Conservation (phyloP, 2,888 invertebrate species). For the Lingula anatina region DNA sequence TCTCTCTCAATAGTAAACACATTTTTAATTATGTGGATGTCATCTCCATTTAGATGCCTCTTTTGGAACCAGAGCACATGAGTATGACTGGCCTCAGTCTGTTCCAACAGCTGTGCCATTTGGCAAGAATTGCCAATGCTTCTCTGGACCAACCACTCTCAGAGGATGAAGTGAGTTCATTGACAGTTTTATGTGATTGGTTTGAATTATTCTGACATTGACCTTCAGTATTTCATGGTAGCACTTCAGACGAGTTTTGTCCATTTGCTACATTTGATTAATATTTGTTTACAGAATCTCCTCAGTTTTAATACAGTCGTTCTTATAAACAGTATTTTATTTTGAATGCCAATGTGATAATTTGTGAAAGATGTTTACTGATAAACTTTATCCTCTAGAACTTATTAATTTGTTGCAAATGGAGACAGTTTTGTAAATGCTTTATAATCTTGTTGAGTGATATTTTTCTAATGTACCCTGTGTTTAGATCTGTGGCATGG, state of each 20-base stretch:
- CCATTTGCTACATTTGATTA: no score
- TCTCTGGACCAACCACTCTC: conserved; percentile 58
- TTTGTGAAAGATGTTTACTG: background rate
- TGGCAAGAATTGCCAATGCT: conserved; percentile 72
- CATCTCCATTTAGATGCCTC: conserved; percentile 71
- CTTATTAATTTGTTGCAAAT: background rate
- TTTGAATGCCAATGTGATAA: background rate
- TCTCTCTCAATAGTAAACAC: no score
- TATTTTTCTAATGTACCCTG: no score
- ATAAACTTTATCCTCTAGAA: background rate
- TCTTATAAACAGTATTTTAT: background rate
- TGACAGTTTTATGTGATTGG: no score
- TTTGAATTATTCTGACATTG: no score
- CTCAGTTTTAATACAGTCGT: background rate
- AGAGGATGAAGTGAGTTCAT: conserved; percentile 54
- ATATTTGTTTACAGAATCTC: no score
- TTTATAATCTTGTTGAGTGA: conserved; percentile 50
- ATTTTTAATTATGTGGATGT: no score
- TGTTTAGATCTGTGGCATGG: conserved; percentile 67
- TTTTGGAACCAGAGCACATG: conserved; percentile 79
- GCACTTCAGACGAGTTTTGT: no score
- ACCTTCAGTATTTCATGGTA: no score
- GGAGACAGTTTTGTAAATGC: conserved; percentile 1
- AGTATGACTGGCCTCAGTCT: conserved; percentile 86
- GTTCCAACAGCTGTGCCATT: conserved; percentile 78